Evolutionary conservation across 1,140 invertebrate species (phyloP).

Genomic region (Aphaenogaster ashmeadi): DNA sequence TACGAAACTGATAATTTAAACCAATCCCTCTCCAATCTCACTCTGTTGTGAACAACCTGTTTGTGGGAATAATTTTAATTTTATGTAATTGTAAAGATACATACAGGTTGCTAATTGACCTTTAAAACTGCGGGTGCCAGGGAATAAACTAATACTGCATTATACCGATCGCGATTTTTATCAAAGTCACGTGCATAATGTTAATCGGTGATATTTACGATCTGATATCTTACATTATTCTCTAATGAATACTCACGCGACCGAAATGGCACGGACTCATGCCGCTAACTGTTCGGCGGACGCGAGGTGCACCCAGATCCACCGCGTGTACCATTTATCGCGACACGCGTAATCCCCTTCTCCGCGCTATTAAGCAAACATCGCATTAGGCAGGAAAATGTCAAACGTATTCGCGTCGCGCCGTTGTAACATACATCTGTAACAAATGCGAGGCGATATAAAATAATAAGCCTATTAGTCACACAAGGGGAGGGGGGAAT

Average conservation of each 20-base stretch:
- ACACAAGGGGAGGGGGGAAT: slow-evolving; percentile 72
- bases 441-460: slow-evolving; percentile 85
- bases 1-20: not conserved
- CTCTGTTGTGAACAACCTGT: not conserved
- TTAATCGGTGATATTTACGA: slow-evolving; percentile 4
- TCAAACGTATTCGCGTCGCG: slow-evolving; percentile 65
- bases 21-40: not conserved
- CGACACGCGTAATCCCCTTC: slow-evolving; percentile 78
- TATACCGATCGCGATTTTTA: not conserved
- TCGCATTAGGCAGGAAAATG: slow-evolving; percentile 76
- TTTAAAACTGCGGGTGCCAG: not conserved
- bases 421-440: slow-evolving; percentile 69
- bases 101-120: not conserved
- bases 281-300: not conserved
- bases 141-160: not conserved
- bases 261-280: not conserved
- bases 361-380: slow-evolving; percentile 82
- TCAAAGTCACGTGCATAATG: not conserved
- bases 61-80: not conserved
- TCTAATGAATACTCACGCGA: not conserved
- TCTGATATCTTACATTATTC: not conserved
- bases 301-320: slow-evolving; percentile 13
- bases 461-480: slow-evolving; percentile 87
- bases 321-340: slow-evolving; percentile 58
- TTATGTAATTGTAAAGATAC: not conserved